Conservation (phyloP, 2,113 vertebrate genomes). For the Dolichotis patagonum region DNA sequence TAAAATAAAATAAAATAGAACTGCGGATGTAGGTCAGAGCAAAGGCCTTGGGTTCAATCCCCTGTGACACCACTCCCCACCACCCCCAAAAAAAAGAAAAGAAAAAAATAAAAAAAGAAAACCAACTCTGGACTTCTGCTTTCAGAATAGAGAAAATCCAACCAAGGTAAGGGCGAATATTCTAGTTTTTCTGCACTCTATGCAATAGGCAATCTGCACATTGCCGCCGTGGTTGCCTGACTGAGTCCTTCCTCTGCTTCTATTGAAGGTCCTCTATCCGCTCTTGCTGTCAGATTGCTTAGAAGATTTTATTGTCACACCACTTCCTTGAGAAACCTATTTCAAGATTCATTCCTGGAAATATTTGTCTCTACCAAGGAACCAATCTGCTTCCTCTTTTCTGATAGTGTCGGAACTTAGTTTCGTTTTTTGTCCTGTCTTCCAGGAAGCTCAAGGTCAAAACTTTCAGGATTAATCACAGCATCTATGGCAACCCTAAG, state of each 20-base stretch:
- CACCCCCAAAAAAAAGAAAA: neutral
- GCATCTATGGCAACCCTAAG: neutral
- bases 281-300: neutral
- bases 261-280: neutral
- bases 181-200: constrained; percentile 1
- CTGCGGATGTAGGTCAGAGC: neutral
- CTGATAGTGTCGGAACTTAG: constrained; percentile 23
- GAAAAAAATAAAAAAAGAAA: neutral
- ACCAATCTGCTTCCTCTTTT: constrained; percentile 66
- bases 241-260: neutral
- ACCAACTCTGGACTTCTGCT: neutral
- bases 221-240: neutral
- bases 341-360: constrained; percentile 75
- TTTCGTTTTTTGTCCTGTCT: constrained; percentile 67
- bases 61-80: neutral
- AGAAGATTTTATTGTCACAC: neutral
- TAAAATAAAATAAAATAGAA: neutral
- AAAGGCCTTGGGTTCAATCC: neutral
- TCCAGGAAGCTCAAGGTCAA: constrained; percentile 65
- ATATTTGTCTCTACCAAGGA: constrained; percentile 41
- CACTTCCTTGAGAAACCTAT: constrained; percentile 23
- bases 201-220: neutral
- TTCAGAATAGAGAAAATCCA: neutral
- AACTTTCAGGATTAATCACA: constrained; percentile 34
- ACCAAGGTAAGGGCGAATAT: neutral